Base-by-base conservation (phyloP, 2,888 invertebrate species). In the Hemaris fuciformis region DNA sequence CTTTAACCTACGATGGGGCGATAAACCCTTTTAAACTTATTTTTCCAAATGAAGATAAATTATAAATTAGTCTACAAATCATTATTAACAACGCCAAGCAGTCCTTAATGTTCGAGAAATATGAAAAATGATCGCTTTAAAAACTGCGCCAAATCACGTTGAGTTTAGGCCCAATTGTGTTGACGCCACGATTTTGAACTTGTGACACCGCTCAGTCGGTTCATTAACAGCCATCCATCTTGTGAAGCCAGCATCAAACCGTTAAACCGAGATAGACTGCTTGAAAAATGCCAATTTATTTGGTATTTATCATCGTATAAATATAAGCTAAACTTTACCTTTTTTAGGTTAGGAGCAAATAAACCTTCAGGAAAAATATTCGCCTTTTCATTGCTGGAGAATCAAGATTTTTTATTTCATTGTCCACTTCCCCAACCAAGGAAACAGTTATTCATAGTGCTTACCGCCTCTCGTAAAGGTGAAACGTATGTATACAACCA, bases 141-240 rank as follows among this genome's bases (percentile, higher is more conserved):
- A 42, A 53, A 18, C 53, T 53, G 53, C 18, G 2, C 53, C 18
- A 31, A 10, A 18, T 53, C 31, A 8, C 27, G 27, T 3, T 53
- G 53, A 53, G 18, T 53, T 31, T 27, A 31, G 31, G 7, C 8
- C 31, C 18, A 31, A 18, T 18, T 31, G 31, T 53, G 53, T 53
- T 53, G 53, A 53, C 27, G 7, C 53, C 27, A 76, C 74, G 74
- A 64, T 65, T 73, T 72, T 75, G 76, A 78, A 77, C 77, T 74
- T 72, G 68, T 79, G 78, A 79, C 80, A 75, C 72, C 62, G 64
- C 67, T 72, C 69, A 66, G 70, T 71, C 72, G 73, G 70, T 72
- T 77, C 80, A 80, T 80, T 80, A 77, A 66, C 72, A 72, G 67
- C 70, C 79, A 80, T 81, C 80, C 80, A 81, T 81, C 81, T 78